Conservation (phyloP, 2,888 invertebrate genomes). For the Chelonus formosanus region DNA sequence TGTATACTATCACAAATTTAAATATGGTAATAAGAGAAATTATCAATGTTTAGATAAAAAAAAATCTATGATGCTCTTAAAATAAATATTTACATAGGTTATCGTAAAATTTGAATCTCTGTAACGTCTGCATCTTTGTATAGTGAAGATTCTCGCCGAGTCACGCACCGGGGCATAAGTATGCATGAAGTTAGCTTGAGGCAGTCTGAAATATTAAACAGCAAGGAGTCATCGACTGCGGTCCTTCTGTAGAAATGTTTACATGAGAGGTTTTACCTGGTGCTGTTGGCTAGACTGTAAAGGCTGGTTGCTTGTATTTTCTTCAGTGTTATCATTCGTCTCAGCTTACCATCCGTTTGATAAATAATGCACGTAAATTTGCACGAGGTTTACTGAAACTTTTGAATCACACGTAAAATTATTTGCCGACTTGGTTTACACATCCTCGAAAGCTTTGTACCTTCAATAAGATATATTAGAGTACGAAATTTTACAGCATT, state of each 20-base stretch:
- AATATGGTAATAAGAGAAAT: background rate
- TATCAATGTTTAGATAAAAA: background rate
- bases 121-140: conserved; percentile 4
- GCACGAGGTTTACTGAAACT: conserved; percentile 18
- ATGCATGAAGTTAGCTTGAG: conserved; percentile 54
- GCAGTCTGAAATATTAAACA: conserved; percentile 57
- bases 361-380: conserved; percentile 58
- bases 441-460: background rate
- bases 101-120: conserved; percentile 16
- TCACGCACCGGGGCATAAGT: conserved; percentile 49
- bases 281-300: background rate
- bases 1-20: no score
- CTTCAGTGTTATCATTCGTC: background rate
- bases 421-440: conserved; percentile 37
- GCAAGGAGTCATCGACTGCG: conserved; percentile 29
- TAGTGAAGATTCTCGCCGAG: conserved; percentile 28
- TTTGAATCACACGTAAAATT: conserved; percentile 40
- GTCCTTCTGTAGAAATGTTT: conserved; percentile 23
- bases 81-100: background rate
- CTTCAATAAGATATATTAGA: no score
- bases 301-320: conserved; percentile 13
- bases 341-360: conserved; percentile 47
- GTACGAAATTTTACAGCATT: no score
- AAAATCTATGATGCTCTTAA: no score
- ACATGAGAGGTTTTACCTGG: conserved; percentile 20